Base-by-base conservation (phyloP, 2,888 invertebrate species). In the Thyatira batis region DNA sequence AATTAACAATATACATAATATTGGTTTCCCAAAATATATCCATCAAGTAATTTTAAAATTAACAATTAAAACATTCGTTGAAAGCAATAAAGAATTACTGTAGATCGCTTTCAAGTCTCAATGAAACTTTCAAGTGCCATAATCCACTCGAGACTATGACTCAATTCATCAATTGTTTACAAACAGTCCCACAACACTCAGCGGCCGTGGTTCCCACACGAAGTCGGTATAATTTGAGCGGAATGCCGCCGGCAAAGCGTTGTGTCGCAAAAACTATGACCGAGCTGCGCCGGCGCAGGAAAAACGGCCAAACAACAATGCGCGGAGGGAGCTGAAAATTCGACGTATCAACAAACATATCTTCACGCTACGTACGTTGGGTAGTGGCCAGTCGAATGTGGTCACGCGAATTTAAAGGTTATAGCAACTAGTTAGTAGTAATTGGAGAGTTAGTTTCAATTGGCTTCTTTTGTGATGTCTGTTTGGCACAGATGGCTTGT, bases 231-330 rank as follows among this genome's bases (percentile, higher is more conserved):
- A 85, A 89, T 89, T 89, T 88, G 71, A 80, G 67, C 68, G 85
- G 89, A 88, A 88, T 89, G 86, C 74, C 74, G 78, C 64, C 76
- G 73, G 78, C 79, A 71, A 73, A 73, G 76, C 73, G 69, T 71
- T 66, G 69, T 67, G 59, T 63, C 63, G 78, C 76, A 89, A 90
- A 89, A 90, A 90, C 87, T 85, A 82, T 84, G 84, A 84, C 82
- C 76, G 69, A 62, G 55, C 61, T 61, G 52, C 53, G 54, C 49
- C 48, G 57, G 33, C 55, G 28, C 39, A 53, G 62, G 65, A 75
- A 74, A 74, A 78, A 74, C 68, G 52, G 13, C 57, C 58, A 49
- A 50, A 49, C 61, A 58, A 20, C 51, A 53, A 58, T 21, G 49
- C 17, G 39, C 9, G 6, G 13, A 20, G 39, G 39, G 30, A 45